Evolutionary conservation across 2,888 invertebrate species (phyloP), one percentile per base, ranked within the genome.

Genomic region (Mesoligia furuncula): DNA sequence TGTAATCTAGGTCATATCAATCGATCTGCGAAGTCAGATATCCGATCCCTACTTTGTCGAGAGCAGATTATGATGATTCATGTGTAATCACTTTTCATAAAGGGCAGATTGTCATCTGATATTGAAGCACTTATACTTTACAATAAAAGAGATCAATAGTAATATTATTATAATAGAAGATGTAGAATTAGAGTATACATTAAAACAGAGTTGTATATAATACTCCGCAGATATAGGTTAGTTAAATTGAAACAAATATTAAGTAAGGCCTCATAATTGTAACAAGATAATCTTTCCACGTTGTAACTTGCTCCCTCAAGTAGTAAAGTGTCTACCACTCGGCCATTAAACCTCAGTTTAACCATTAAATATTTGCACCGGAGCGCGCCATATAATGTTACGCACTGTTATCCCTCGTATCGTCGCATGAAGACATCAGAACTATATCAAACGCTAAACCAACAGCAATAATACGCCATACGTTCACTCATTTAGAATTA

Each of bases 401-500:
- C 61, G 66, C 71, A 39, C 62, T 64, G 70, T 71, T 15, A 42
- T 79, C 69, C 73, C 39, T 81, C 42, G 27, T n/a, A 31, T 51
- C 62, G 79, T 61, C 79, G 24, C 24, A 64, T 39, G 70, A 67
- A 78, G 51, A 75, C 78, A 72, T 85, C 73, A 77, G n/a, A 77
- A 81, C 75, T 62, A 57, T 85, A 81, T 84, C 71, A 74, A 81
- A 79, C 76, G 62, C 65, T 85, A 39, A 74, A 73, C 62, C 75
- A 78, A 83, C 83, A 78, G 61, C 65, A 77, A 77, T 75, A 77
- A 75, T 65, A 66, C 45, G 64, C 76, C 81, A 83, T 72, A 76
- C 75, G 71, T 69, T 79, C 71, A 72, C 66, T 83, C 79, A 77
- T 81, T 84, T 75, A 73, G 79, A 84, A 84, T 81, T 81, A 87